Evolutionary conservation across 1,140 invertebrate species (phyloP).

Genomic region (Drosophila busckii): DNA sequence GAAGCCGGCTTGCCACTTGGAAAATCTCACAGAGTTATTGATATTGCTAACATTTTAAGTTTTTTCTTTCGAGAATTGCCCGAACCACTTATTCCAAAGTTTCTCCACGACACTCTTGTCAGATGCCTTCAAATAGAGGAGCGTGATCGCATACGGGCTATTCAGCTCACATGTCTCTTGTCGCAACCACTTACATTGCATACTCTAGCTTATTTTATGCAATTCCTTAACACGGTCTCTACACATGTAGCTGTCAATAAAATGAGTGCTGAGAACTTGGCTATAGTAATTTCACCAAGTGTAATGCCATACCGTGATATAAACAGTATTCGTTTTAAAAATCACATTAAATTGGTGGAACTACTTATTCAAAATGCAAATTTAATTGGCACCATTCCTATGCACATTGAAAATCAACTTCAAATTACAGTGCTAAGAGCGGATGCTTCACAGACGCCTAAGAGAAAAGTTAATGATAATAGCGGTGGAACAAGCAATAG

Average conservation of each 20-base stretch:
- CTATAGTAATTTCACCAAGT: constrained; percentile 89
- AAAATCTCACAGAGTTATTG: constrained; percentile 86
- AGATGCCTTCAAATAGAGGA: constrained; percentile 82
- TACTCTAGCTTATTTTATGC: constrained; percentile 85
- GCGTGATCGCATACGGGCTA: constrained; percentile 28
- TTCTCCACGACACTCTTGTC: constrained; percentile 86
- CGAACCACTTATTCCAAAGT: constrained; percentile 87
- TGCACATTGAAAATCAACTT: constrained; percentile 78
- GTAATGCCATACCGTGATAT: constrained; percentile 87
- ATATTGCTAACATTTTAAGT: constrained; percentile 90
- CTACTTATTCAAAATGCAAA: constrained; percentile 88
- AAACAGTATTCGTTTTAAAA: constrained; percentile 82
- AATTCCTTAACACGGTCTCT: constrained; percentile 83
- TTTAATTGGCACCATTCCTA: constrained; percentile 85
- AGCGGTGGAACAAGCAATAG: constrained; percentile 79
- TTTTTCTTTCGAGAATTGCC: constrained; percentile 89
- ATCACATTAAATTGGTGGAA: constrained; percentile 84
- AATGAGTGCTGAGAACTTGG: constrained; percentile 89
- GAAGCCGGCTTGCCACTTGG: constrained; percentile 83
- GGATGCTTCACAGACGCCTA: not conserved
- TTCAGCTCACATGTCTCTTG: constrained; percentile 83
- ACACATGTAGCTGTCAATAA: constrained; percentile 85
- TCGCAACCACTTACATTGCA: constrained; percentile 83
- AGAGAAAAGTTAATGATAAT: constrained; percentile 2
- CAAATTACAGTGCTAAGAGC: not conserved